These are phyloP conservation scores for Poeciliopsis presidionis DNA, from an alignment of 2,797 vertebrate genomes.

Conservation along the genomic window DNA sequence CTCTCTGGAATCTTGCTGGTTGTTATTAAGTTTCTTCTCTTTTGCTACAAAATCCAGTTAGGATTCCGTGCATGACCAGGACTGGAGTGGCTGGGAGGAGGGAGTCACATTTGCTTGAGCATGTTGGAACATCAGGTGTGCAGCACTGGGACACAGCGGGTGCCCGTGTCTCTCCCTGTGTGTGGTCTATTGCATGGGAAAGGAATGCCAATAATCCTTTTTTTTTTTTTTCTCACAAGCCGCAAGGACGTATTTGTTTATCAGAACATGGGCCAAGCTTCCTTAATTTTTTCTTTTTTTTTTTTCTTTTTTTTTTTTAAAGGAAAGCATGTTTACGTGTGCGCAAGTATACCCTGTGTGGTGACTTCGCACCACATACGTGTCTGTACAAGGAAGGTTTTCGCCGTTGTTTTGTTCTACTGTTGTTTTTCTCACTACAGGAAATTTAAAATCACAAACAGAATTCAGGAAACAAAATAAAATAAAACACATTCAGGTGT, in stretches of 20 bases:
- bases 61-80: constrained; percentile 30
- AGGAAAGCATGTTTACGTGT: constrained; percentile 8
- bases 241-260: constrained; percentile 34
- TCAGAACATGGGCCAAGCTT: not conserved
- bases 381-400: constrained; percentile 38
- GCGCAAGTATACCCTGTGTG: constrained; percentile 33
- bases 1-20: constrained; percentile 4
- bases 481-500: constrained; percentile 58
- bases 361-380: constrained; percentile 42
- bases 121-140: constrained; percentile 62
- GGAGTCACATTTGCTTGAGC: constrained; percentile 38
- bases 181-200: constrained; percentile 46
- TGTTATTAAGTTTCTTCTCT: constrained; percentile 12
- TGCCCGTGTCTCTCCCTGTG: constrained; percentile 56
- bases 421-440: constrained; percentile 49
- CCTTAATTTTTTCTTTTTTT: not conserved
- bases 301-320: not conserved
- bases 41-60: constrained; percentile 28
- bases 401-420: constrained; percentile 23
- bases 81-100: constrained; percentile 2
- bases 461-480: constrained; percentile 17
- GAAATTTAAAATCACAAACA: constrained; percentile 52
- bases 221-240: not conserved
- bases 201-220: constrained; percentile 35
- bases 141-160: constrained; percentile 54